Evolutionary conservation across 1,140 invertebrate genomes (phyloP), one percentile per base, ranked within the genome.

Genomic region (Proctacanthus coquilletti): DNA sequence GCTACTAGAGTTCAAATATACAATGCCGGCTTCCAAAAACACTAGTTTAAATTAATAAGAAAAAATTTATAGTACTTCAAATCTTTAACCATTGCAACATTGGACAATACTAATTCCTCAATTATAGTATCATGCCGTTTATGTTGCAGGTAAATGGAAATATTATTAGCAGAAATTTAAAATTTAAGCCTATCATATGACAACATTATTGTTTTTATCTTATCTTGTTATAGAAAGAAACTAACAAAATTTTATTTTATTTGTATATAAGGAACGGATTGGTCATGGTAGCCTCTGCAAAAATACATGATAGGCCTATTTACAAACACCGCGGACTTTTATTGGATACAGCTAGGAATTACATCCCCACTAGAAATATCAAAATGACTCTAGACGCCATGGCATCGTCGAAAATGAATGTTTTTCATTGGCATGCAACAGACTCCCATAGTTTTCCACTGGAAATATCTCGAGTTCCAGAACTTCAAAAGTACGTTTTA

Each of bases 361-460:
- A 74, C 50, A 68, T 85, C 33, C 66, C 73, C 0, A 48, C 85
- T 32, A 34, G 44, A 3, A 42, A 67, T 36, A 66, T 88, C 5
- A 74, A 75, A 43, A 71, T 68, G 31, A 77, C 78, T 3, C 61
- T 88, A 1, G 77, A 86, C 46, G 84, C 70, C 3, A 85, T 91
- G 84, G 74, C 80, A 0, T 68, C 77, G 0, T 77, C 74, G 15
- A 91, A 91, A 58, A 56, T 91, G 42, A 91, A 91, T 48, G 77
- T 82, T 1, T 73, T 88, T 21, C 85, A 89, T 51, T 87, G 84
- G 83, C 84, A 89, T 48, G 70, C 80, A 2, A 82, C 79, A 1
- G 85, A 89, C 51, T 75, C 80, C 0, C 84, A 88, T 42, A 85
- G 82, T 50, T 88, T 88, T 55, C 84, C 85, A 0, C 69, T 84